Evolutionary conservation across 2,888 invertebrate genomes (phyloP), one percentile per base, ranked within the genome.

Genomic region (Eilema griseolum): DNA sequence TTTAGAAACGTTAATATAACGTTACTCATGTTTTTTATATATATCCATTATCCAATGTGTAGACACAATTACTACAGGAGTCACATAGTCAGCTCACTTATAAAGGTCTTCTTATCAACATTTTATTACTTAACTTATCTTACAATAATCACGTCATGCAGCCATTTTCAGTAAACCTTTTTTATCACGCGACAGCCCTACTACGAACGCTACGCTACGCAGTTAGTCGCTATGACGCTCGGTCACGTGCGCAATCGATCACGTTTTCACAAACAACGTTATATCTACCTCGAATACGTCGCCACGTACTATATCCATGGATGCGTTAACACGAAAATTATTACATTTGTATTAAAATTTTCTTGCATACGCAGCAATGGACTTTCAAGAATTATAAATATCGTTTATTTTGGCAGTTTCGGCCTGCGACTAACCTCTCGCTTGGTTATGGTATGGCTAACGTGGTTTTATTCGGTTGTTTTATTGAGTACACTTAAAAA

Each of bases 321-420:
- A 33, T 33, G 8, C 37, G 26, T 64, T 46, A 5, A 20, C n/a
- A 61, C 12, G 14, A 26, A 31, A 61, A 63, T 20, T 41, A 16
- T 20, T 41, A 7, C 24, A 0, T 31, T 5, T 2, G 23, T 12
- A 12, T 12, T 28, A 11, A 24, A 33, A 33, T 1, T 0, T 11
- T 37, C 12, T 20, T 3, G 4, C 10, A 26, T 1, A 59, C 41
- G 37, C 65, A 65, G 80, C 60, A 72, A 74, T 77, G 77, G 14
- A 16, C 31, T 60, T 14, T 14, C 20, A 28, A 8, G 1, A n/a
- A 28, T 12, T 14, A 7, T 28, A 64, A 64, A n/a, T 46, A 10
- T 37, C 52, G 16, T 37, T 61, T 56, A 69, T 28, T 73, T 73
- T 68, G 69, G 71, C 62, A 60, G 76, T 70, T 61, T 20, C 33